Base-by-base conservation (phyloP, 2,888 invertebrate genomes). In the Drosophila cognata region DNA sequence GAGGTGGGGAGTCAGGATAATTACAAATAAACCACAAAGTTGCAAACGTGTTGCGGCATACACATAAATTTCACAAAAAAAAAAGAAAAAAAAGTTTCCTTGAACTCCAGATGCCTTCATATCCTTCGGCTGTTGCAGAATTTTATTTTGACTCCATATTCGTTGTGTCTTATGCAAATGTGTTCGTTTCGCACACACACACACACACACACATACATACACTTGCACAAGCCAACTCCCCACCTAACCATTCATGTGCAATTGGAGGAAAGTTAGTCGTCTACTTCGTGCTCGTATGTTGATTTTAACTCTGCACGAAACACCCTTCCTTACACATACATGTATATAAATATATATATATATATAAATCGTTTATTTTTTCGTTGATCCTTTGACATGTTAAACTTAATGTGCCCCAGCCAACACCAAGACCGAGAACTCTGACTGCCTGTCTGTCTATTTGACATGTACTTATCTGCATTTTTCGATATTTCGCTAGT, bases 1-100 rank as follows among this genome's bases (percentile, higher is more conserved):
- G 50, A 21, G 29, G 28, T 16, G 43, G 48, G 62, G 65, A 67
- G 74, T 67, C 69, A 70, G 91, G 74, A 89, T 88, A 88, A 88
- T 88, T 88, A 91, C 90, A 91, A 88, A 89, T 79, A 84, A 88
- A 77, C 87, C 90, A 89, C 87, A 90, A 89, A 80, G 80, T 87
- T 87, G 85, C 91, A 88, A 87, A 82, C 88, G 89, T 87, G 80
- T 82, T 84, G 77, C 77, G 63, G 55, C 67, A 62, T 36, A 71
- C 57, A 67, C 86, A 85, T 85, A 90, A 78, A 86, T 77, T 88
- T 51, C 18, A 18, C 6, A 25, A 28, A 57, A 36, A 68, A 58
- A 68, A 52, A 58, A n/a, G n/a, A 50, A 56, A 48, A 62, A 50
- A 46, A 56, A 33, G 4, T 84, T 78, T 52, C 36, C 67, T 67